A percentile compares a stretch with the other conserved stretches of the same genome.
Evolutionary conservation across 2,888 invertebrate species (phyloP).

Genomic region (Nesidiocoris tenuis): DNA sequence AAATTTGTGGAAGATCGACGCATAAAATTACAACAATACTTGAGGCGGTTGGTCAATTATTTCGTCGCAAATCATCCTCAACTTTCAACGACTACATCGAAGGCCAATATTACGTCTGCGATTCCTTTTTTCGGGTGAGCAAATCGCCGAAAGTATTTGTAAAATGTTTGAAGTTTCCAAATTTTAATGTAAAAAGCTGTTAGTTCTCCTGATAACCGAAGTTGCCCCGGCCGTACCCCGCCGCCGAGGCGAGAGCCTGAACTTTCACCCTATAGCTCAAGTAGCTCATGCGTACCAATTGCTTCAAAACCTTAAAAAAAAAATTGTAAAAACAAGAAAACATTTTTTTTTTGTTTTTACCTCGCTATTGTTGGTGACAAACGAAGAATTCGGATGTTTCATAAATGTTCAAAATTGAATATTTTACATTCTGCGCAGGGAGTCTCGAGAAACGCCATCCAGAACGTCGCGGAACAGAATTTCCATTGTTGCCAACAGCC

Average conservation of each 20-base stretch:
- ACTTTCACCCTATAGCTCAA: no score
- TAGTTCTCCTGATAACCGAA: no score
- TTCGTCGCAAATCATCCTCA: slow-evolving; percentile 68
- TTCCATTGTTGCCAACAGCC: slow-evolving; percentile 2
- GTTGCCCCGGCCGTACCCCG: no score
- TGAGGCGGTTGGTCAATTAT: slow-evolving; percentile 78
- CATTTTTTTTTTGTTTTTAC: no score
- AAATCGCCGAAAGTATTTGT: no score
- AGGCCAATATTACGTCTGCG: slow-evolving; percentile 73
- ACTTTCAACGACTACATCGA: slow-evolving; percentile 71
- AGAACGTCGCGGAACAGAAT: not conserved
- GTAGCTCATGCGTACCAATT: no score
- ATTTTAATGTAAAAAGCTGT: no score
- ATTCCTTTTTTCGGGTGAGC: slow-evolving; percentile 84
- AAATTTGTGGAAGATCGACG: slow-evolving; percentile 85
- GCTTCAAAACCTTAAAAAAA: no score
- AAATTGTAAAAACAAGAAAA: no score
- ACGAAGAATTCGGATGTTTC: not conserved
- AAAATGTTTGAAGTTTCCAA: no score
- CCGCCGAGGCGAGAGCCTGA: no score
- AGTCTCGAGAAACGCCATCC: slow-evolving; percentile 15
- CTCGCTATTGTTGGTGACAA: not conserved
- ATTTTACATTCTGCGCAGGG: not conserved
- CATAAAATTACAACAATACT: slow-evolving; percentile 79
- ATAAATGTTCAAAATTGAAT: not conserved